Base-by-base conservation (phyloP, 2,113 vertebrate species). In the Melanotaenia duboulayi region DNA sequence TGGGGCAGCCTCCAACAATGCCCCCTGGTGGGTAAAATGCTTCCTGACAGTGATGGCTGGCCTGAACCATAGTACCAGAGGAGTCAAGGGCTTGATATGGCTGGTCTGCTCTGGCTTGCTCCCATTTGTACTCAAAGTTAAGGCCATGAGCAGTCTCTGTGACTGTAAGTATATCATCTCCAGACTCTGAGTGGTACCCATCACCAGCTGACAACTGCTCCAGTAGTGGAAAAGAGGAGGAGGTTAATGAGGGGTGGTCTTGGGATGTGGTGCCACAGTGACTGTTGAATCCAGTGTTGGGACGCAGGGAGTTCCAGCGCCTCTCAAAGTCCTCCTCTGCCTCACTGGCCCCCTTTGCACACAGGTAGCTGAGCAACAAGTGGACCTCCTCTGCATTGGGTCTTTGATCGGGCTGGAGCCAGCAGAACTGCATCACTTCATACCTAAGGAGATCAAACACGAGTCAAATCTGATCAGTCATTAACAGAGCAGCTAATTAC, bases 371-470 rank as follows among this genome's bases (percentile, higher is more conserved):
- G 75, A 99, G 95, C 86, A 99, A 91, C 75, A 99, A 87, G 81
- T 98, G 96, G 19, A 99, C 97, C 84, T 99, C 98, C 84, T 99
- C 97, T 0, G 96, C 95, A 0, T 93, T 97, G 42, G 98, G 98
- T 59, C 97, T 95, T 93, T 99, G 97, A 69, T 98, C 97, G 0
- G 97, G 95, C 87, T 97, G 97, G 63, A 99, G 94, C 98, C 98
- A 99, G 91, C 98, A 99, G 92, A 98, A 98, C 92, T 99, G 97
- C 97, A 99, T 97, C 81, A 99, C 98, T 88, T 99, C 98, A 4
- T 96, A 99, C 97, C 98, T 99, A 92, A 44, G 42, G 1, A 74
- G 2, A 19, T 7, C 35, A 42, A 46, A 49, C 32, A 35, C 1
- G 32, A 35, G 32, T 35, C 32, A 28, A 28, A 35, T 9, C 8